phyloP scores from a whole-genome alignment of 92 coral and sea anemone species.

The Parazoanthus darwini region DNA sequence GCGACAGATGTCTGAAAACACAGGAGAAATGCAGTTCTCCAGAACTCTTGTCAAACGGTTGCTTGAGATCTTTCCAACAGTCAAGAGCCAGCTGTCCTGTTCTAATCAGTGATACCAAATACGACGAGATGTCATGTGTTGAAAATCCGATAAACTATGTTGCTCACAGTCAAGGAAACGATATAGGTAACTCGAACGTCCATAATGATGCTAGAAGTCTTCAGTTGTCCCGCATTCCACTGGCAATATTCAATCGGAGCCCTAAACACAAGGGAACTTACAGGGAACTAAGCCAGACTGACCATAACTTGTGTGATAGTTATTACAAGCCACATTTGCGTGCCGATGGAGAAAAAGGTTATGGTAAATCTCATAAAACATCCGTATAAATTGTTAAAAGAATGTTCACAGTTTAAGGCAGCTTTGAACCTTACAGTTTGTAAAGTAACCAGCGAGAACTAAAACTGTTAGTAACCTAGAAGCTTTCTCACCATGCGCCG shows the following conservation, averaged over 20 bases:
- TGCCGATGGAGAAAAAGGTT: not conserved
- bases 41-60: not conserved
- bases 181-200: slow-evolving; percentile 2
- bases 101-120: not conserved
- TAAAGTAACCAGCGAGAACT: not conserved
- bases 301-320: not conserved
- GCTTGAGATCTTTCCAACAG: not conserved
- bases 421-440: not conserved
- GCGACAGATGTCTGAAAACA: not conserved
- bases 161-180: not conserved
- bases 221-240: not conserved
- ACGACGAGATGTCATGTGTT: not conserved
- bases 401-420: not conserved
- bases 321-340: slow-evolving; percentile 3
- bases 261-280: not conserved
- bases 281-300: not conserved
- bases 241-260: not conserved
- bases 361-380: not conserved
- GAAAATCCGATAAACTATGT: slow-evolving; percentile 9
- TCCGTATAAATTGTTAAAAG: slow-evolving; percentile 13
- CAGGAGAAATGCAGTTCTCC: not conserved
- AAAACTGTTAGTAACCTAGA: not conserved
- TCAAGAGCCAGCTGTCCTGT: slow-evolving; percentile 18
- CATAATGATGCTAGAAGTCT: not conserved
- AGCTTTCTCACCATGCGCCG: not conserved